Evolutionary conservation across 2,113 vertebrate species (phyloP), one percentile per base, ranked within the genome.

Genomic region (Crotophaga sulcirostris): DNA sequence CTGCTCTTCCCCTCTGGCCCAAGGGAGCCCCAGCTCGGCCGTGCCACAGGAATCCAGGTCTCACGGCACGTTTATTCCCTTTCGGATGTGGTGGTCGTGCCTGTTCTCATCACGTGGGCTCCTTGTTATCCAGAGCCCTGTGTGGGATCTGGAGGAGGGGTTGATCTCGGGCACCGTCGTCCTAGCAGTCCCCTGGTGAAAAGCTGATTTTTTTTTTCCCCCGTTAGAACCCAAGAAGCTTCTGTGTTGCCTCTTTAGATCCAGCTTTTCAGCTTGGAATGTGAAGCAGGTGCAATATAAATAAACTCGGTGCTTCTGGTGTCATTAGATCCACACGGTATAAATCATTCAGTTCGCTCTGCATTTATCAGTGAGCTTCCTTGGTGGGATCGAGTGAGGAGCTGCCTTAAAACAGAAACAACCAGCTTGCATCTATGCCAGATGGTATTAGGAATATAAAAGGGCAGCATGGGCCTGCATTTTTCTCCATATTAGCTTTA

Each of bases 261-360:
- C 16, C 1, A 2, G 7, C 40, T 79, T 36, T 36, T 8, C 8
- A 51, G 33, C 63, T 54, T 42, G 79, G 84, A 67, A 90, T 62
- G 45, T 45, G 74, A 90, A 94, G 72, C 78, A 96, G 82, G 90
- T 95, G 87, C 75, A 90, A 10, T 36, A 42, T 33, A 81, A 87
- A 81, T 36, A 52, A 89, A 59, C 20, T 80, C 2, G 2, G 1
- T 60, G 83, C 87, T 85, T 73, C 45, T 66, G n/a, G 25, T 87
- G 73, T 29, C 64, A 12, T 56, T 72, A 34, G 56, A 49, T 49
- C 34, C n/a, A 0, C 4, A 3, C 28, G 66, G 15, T 44, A 2
- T 67, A 54, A 88, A 83, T 78, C 54, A 1, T 75, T 56, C 59
- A 47, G 0, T 74, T 60, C 24, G 80, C 29, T 55, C 14, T 3